These are phyloP conservation scores for Azemiops feae DNA, from an alignment of 2,113 vertebrate genomes.

Conservation along the genomic window DNA sequence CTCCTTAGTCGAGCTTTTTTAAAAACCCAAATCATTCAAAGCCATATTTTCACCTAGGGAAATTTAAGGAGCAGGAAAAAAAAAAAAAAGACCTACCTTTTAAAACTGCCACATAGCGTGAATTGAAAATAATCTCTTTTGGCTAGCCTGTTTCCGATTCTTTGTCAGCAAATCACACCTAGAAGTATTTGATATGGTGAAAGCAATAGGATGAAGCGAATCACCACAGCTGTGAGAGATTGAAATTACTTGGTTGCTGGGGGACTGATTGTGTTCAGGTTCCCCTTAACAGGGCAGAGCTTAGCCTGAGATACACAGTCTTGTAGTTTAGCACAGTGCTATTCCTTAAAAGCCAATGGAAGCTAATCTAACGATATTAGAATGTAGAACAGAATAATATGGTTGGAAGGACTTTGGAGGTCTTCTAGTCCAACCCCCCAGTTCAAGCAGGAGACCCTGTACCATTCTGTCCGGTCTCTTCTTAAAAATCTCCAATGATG, in stretches of 20 bases:
- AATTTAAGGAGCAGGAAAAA: slow-evolving; percentile 11
- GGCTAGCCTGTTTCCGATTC: neutral
- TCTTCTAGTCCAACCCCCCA: too few relatives aligned
- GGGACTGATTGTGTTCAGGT: neutral
- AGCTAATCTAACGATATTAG: neutral
- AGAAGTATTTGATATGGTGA: slow-evolving; percentile 26
- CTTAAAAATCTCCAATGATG: too few relatives aligned
- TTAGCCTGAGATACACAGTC: neutral
- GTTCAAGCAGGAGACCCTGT: too few relatives aligned
- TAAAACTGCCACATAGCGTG: slow-evolving; percentile 33
- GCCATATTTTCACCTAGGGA: neutral
- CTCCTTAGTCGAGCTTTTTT: slow-evolving; percentile 10
- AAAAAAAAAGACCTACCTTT: slow-evolving; percentile 44
- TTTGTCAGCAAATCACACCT: slow-evolving; percentile 40
- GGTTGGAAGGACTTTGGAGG: neutral
- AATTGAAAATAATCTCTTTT: slow-evolving; percentile 41
- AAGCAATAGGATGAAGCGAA: neutral
- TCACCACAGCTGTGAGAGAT: neutral
- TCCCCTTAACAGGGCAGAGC: neutral
- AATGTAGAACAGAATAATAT: neutral
- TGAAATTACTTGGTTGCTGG: neutral
- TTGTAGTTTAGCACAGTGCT: neutral
- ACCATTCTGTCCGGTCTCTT: too few relatives aligned
- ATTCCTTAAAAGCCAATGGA: neutral
- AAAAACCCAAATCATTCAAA: slow-evolving; percentile 36